Percentiles rank a stretch among this genome's conserved stretches.
phyloP scores from a whole-genome alignment of 2,888 invertebrate species.

The Mesoligia furuncula region DNA sequence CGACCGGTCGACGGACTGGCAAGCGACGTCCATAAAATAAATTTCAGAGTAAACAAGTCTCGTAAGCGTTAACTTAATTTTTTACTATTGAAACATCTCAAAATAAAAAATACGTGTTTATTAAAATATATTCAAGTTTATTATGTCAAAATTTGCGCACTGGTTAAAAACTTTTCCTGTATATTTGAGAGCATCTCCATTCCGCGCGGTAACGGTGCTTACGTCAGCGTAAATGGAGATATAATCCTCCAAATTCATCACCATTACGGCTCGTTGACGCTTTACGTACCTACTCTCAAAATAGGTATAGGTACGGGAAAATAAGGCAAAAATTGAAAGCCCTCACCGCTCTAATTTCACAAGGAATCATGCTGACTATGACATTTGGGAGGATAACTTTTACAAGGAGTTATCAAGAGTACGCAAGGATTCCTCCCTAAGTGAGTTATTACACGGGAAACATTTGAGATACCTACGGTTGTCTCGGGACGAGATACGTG shows the following conservation, averaged over 20 bases:
- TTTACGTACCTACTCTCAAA: conserved; percentile 65
- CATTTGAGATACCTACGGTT: conserved; percentile 38
- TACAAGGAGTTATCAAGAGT: conserved; percentile 62
- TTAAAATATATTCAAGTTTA: too few relatives aligned
- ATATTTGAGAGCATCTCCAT: conserved; percentile 29
- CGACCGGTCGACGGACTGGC: too few relatives aligned
- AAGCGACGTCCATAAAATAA: too few relatives aligned
- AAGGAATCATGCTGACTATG: conserved; percentile 69
- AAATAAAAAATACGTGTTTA: too few relatives aligned
- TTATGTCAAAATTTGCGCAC: too few relatives aligned
- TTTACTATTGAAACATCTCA: too few relatives aligned
- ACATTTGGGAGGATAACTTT: conserved; percentile 68
- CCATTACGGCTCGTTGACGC: conserved; percentile 66
- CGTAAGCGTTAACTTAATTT: too few relatives aligned
- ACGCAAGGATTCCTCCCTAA: conserved; percentile 35
- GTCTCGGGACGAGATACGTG: conserved; percentile 29
- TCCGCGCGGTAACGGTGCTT: conserved; percentile 31
- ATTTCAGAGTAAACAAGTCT: too few relatives aligned
- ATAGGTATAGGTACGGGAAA: conserved; percentile 44
- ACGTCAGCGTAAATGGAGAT: conserved; percentile 64
- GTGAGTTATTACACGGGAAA: conserved; percentile 60
- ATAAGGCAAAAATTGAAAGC: conserved; percentile 69
- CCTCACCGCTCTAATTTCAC: conserved; percentile 62
- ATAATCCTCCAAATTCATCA: conserved; percentile 65
- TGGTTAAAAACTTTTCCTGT: too few relatives aligned